Evolutionary conservation across 2,113 vertebrate species (phyloP).

Genomic region (Charadrius vociferus): DNA sequence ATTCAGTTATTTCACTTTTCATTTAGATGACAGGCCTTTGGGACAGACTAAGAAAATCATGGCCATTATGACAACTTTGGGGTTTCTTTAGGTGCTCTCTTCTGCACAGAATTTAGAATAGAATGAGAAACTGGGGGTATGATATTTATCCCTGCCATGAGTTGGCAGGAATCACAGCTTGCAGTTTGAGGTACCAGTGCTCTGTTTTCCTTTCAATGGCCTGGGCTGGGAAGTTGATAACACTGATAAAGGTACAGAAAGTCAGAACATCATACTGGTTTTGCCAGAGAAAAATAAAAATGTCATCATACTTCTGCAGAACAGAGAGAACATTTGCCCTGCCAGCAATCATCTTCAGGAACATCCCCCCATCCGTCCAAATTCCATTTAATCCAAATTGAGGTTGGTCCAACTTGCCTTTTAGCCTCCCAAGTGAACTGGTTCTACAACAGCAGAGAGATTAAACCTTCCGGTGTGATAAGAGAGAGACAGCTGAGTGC

Average conservation of each 20-base stretch:
- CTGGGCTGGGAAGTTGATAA: background rate
- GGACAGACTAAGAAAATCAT: background rate
- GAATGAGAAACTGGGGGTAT: background rate
- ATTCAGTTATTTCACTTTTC: background rate
- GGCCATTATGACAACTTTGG: background rate
- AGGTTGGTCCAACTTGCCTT: constrained; percentile 16
- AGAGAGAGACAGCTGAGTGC: constrained; percentile 12
- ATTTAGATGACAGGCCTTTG: background rate
- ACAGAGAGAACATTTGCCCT: background rate
- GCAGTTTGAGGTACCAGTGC: background rate
- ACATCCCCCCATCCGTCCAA: background rate
- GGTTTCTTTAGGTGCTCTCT: background rate
- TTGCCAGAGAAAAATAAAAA: background rate
- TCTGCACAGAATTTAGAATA: background rate
- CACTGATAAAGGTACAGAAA: background rate
- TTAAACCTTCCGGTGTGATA: background rate
- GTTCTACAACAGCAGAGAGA: background rate
- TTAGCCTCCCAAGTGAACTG: background rate
- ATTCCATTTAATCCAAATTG: constrained; percentile 1
- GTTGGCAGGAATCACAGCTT: background rate
- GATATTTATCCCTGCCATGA: background rate
- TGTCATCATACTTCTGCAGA: background rate
- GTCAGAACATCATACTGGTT: background rate
- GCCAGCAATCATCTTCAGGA: background rate
- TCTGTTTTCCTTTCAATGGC: background rate